Evolutionary conservation across 2,888 invertebrate genomes (phyloP).

Genomic region (Trissonchulus latispiculum): DNA sequence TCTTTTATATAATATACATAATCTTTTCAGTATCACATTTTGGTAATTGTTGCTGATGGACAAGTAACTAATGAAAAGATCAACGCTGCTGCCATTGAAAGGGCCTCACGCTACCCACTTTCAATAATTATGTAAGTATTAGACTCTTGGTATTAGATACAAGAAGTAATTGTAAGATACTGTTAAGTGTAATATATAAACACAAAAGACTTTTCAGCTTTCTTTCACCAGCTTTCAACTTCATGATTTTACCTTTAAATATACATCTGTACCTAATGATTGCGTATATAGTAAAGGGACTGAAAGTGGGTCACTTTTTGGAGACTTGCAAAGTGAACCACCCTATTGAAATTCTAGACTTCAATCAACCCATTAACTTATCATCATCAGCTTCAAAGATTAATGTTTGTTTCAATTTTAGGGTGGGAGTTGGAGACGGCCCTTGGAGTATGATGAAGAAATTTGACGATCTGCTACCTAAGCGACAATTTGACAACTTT

Average conservation of each 20-base stretch:
- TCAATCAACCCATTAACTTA: too few species aligned
- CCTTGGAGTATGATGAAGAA: constrained; percentile 51
- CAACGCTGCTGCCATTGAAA: constrained; percentile 48
- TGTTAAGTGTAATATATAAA: not conserved
- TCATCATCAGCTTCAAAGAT: too few species aligned
- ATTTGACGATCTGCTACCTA: constrained; percentile 49
- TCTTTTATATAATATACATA: too few species aligned
- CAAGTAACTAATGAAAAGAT: constrained; percentile 48
- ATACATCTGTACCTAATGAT: too few species aligned
- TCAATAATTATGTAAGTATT: constrained; percentile 47
- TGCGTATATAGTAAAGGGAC: too few species aligned
- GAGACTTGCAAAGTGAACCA: too few species aligned
- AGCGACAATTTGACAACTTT: constrained; percentile 51
- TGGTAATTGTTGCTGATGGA: constrained; percentile 51
- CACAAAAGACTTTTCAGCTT: not conserved
- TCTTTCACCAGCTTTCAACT: too few species aligned
- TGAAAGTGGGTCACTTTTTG: too few species aligned
- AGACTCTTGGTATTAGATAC: not conserved
- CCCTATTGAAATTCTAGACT: too few species aligned
- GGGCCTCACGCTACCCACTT: constrained; percentile 49
- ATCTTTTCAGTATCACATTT: constrained; percentile 45
- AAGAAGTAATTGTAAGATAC: too few species aligned
- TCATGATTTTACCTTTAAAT: too few species aligned
- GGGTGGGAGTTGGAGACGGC: constrained; percentile 51
- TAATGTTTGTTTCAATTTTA: constrained; percentile 5